Evolutionary conservation across 1,140 invertebrate species (phyloP).

Genomic region (Calliphora vicina): DNA sequence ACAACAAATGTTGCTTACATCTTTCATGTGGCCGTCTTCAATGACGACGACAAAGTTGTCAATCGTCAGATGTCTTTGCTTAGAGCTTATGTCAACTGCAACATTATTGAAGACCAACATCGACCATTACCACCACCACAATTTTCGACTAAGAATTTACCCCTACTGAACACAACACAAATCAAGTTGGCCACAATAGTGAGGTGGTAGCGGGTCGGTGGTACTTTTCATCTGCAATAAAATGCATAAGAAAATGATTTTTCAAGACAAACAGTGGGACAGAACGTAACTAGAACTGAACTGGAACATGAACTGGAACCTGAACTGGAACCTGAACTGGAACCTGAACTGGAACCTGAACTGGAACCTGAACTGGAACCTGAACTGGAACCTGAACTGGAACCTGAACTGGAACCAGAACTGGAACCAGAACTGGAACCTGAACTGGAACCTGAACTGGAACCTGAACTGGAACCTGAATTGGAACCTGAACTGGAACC

Average conservation of each 20-base stretch:
- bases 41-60: constrained; percentile 27
- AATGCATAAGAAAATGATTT: not conserved
- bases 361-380: too few species aligned
- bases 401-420: too few species aligned
- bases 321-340: too few species aligned
- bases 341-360: too few species aligned
- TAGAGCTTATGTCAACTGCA: constrained; percentile 31
- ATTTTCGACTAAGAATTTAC: not conserved
- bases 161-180: not conserved
- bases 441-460: too few species aligned
- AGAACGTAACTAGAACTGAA: not conserved
- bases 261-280: not conserved
- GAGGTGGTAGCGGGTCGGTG: not conserved
- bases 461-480: too few species aligned
- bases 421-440: too few species aligned
- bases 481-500: too few species aligned
- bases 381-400: too few species aligned
- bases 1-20: not conserved
- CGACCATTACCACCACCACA: not conserved
- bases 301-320: too few species aligned
- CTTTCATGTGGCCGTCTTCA: not conserved
- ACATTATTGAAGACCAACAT: constrained; percentile 27
- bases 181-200: not conserved
- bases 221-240: not conserved
- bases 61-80: constrained; percentile 30